A percentile compares a stretch with the other conserved stretches of the same genome.
Conservation (phyloP, 2,888 invertebrate genomes). For the Oscheius sp. region DNA sequence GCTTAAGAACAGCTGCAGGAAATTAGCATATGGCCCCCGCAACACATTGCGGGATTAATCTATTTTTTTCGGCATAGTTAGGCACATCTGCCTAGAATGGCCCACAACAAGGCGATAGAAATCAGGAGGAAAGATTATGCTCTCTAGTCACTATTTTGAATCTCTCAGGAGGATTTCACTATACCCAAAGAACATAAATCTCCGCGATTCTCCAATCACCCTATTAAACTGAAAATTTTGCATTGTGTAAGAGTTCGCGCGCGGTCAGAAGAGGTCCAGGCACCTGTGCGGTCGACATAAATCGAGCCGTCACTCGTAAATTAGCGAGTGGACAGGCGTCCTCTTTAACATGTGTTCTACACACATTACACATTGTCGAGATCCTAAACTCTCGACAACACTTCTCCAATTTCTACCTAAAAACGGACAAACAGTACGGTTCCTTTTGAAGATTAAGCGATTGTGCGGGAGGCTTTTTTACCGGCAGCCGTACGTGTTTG, state of each 20-base stretch:
- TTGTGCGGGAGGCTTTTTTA: conserved; percentile 25
- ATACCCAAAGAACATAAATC: no score
- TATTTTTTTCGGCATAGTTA: neutral
- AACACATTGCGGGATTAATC: conserved; percentile 32
- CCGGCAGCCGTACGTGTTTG: conserved; percentile 15
- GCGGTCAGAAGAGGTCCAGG: conserved; percentile 1
- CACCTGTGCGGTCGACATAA: conserved; percentile 36
- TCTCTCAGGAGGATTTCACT: neutral
- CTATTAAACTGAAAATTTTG: no score
- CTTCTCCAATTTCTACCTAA: neutral
- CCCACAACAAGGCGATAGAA: neutral
- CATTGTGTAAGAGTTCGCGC: neutral
- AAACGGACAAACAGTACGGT: neutral
- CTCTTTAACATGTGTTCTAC: conserved; percentile 39
- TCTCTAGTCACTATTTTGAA: no score
- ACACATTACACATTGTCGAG: conserved; percentile 25
- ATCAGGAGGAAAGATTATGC: no score
- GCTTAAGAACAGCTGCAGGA: conserved; percentile 35
- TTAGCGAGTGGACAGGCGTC: conserved; percentile 34
- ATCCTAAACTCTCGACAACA: conserved; percentile 12
- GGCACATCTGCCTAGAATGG: conserved; percentile 19
- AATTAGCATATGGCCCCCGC: conserved; percentile 36
- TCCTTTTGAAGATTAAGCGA: conserved; percentile 28
- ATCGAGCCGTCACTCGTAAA: conserved; percentile 36
- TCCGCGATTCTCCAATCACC: no score